Evolutionary conservation across 2,797 vertebrate genomes (phyloP).

Genomic region (Melanotaenia maccullochi): DNA sequence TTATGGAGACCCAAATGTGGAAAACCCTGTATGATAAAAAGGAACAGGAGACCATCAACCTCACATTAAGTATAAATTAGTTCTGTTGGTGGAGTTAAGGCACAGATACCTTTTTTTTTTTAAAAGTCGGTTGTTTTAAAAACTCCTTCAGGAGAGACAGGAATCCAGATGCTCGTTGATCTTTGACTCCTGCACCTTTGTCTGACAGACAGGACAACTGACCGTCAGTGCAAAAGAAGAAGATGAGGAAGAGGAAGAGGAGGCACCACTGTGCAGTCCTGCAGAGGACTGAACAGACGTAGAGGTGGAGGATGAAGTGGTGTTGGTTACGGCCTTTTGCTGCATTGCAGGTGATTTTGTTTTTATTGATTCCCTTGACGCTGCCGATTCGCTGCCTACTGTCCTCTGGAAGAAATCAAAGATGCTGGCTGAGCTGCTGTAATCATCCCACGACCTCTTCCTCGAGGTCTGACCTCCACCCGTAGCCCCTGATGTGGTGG

Average conservation of each 20-base stretch:
- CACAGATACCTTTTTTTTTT: too few relatives aligned
- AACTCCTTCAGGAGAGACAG: conserved; percentile 83
- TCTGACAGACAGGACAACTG: conserved; percentile 89
- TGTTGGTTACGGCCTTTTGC: conserved; percentile 27
- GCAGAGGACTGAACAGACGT: conserved; percentile 21
- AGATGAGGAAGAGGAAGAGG: conserved; percentile 13
- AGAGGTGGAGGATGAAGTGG: conserved; percentile 13
- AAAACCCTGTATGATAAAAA: background rate
- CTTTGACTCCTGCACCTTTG: conserved; percentile 80
- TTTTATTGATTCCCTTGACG: conserved; percentile 17
- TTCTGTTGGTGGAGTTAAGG: background rate
- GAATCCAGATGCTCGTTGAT: conserved; percentile 93
- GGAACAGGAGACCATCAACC: too few relatives aligned
- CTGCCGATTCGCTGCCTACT: conserved; percentile 13
- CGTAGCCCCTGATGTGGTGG: background rate
- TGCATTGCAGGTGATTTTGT: conserved; percentile 31
- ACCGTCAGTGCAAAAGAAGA: conserved; percentile 72
- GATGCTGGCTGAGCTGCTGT: conserved; percentile 56
- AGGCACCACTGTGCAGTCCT: conserved; percentile 5
- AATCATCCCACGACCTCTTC: conserved; percentile 74
- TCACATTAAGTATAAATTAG: too few relatives aligned
- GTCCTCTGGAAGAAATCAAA: conserved; percentile 75
- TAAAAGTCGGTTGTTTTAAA: background rate
- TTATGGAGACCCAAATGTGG: background rate
- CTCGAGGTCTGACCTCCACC: conserved; percentile 30